A percentile compares a stretch with the other conserved stretches of the same genome.
These are phyloP conservation scores for Romanogobio albipinnatus DNA, from an alignment of 2,113 vertebrate species.

Conservation along the genomic window DNA sequence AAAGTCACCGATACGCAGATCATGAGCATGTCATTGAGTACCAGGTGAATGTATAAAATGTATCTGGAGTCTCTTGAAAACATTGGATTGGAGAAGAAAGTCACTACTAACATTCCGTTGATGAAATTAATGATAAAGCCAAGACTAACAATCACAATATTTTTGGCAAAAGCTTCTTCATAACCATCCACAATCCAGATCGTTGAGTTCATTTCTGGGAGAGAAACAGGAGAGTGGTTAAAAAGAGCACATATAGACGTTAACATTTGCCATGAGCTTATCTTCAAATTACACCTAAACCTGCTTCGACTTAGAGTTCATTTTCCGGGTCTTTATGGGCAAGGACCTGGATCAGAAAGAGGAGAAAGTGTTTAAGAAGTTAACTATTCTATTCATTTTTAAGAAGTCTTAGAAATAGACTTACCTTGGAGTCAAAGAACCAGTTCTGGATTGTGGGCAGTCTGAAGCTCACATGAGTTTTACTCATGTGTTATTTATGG, in stretches of 20 bases:
- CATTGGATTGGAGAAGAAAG: conserved; percentile 38
- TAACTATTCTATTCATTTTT: neutral
- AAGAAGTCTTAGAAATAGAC: neutral
- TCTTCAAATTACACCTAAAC: too few relatives aligned
- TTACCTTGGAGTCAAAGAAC: neutral
- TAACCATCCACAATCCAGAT: conserved; percentile 29
- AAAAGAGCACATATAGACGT: too few relatives aligned
- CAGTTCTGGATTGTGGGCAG: neutral
- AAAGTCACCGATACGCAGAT: conserved; percentile 22
- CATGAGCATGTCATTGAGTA: conserved; percentile 50
- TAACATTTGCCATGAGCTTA: too few relatives aligned
- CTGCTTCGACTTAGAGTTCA: too few relatives aligned
- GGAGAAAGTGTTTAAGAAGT: neutral
- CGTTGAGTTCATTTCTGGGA: neutral
- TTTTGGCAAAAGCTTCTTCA: conserved; percentile 46
- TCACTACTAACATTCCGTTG: conserved; percentile 47
- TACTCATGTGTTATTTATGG: neutral
- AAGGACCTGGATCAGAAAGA: neutral
- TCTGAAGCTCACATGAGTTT: neutral
- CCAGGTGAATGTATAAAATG: conserved; percentile 54
- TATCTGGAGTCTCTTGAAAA: conserved; percentile 52
- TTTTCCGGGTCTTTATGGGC: neutral
- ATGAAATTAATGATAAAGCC: conserved; percentile 50
- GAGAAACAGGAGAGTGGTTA: too few relatives aligned
- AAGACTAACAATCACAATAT: conserved; percentile 41